Percentiles rank a stretch among this genome's conserved stretches.
These are phyloP conservation scores for Tetramorium parvispinum DNA, from an alignment of 1,140 invertebrate species.

Conservation along the genomic window DNA sequence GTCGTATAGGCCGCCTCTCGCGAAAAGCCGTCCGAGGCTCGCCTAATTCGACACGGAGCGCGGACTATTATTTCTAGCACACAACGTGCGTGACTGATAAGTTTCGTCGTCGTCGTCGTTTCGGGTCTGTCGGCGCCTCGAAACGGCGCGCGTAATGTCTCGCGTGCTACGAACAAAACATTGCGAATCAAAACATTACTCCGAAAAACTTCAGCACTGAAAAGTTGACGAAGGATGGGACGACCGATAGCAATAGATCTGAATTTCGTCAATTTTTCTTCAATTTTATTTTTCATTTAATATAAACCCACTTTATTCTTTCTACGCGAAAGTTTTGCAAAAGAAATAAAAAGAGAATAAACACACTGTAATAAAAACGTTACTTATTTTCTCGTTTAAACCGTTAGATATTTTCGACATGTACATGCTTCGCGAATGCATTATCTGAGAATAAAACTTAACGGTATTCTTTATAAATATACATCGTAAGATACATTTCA, in stretches of 20 bases:
- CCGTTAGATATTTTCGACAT: not conserved
- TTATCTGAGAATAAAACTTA: not conserved
- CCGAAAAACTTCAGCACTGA: not conserved
- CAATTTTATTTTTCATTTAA: not conserved
- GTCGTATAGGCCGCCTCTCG: not conserved
- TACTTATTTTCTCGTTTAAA: not conserved
- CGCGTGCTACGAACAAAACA: not conserved
- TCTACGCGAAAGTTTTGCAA: not conserved
- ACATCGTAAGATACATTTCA: not conserved
- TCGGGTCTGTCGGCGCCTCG: not conserved
- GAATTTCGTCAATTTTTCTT: not conserved
- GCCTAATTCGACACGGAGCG: not conserved
- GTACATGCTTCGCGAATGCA: not conserved
- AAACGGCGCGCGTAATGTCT: not conserved
- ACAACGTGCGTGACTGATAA: conserved; percentile 14
- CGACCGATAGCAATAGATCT: not conserved
- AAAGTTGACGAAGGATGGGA: not conserved
- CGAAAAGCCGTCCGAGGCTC: not conserved
- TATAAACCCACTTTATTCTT: not conserved
- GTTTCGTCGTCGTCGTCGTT: not conserved
- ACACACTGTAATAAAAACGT: not conserved
- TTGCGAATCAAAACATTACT: not conserved
- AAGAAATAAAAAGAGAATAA: not conserved
- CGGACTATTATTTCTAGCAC: conserved; percentile 4
- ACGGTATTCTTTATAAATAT: not conserved